Evolutionary conservation across 2,797 vertebrate genomes (phyloP).

Genomic region (Gymnoscopelus microlampas): DNA sequence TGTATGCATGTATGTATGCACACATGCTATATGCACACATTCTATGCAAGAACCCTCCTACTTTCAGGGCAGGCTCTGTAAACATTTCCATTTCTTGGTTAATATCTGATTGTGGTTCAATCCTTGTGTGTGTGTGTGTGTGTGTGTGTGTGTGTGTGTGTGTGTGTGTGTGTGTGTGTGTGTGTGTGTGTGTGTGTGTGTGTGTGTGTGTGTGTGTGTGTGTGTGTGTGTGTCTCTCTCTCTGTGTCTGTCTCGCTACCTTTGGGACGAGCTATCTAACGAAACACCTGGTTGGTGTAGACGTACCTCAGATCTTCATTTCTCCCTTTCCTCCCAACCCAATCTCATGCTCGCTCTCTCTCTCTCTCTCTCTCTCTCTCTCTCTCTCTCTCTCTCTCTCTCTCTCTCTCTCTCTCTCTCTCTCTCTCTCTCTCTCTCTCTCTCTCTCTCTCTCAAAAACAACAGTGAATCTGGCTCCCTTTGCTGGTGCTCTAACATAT

Average conservation of each 20-base stretch:
- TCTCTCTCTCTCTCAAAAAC: not conserved
- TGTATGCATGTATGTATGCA: not conserved
- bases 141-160: too few relatives aligned
- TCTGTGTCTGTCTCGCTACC: conserved; percentile 7
- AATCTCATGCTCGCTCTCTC: not conserved
- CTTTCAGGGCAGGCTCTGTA: not conserved
- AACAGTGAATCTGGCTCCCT: not conserved
- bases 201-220: too few relatives aligned
- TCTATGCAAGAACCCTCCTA: not conserved
- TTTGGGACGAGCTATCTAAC: conserved; percentile 29
- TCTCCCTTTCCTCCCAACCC: not conserved
- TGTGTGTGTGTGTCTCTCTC: too few relatives aligned
- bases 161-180: too few relatives aligned
- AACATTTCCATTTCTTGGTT: conserved; percentile 19
- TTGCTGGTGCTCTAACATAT: conserved; percentile 26
- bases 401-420: conserved; percentile 5
- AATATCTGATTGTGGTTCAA: conserved; percentile 25
- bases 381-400: not conserved
- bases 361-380: too few relatives aligned
- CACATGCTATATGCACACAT: not conserved
- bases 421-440: not conserved
- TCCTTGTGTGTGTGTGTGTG: conserved; percentile 4
- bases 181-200: too few relatives aligned
- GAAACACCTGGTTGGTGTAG: conserved; percentile 33
- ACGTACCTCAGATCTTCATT: not conserved